Base-by-base conservation (phyloP, 2,888 invertebrate genomes). In the Stratiomys singularior region DNA sequence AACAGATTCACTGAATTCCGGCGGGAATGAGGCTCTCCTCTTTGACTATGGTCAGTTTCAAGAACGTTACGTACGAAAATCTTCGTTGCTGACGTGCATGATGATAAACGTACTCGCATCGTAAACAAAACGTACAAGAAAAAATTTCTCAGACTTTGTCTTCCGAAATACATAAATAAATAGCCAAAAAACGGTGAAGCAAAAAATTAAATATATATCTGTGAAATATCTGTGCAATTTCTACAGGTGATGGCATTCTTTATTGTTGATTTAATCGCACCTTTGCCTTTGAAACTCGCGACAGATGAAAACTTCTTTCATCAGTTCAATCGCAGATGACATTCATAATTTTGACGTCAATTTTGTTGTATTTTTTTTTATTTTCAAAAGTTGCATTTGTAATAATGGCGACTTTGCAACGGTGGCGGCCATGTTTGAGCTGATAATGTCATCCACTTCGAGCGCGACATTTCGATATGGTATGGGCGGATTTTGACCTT, bases 1-100 rank as follows among this genome's bases (percentile, higher is more conserved):
- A 37, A 37, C 37, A 37, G 9, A 37, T 37, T 37, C 37, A 60
- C 21, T 5, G 23, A 18, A 64, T 30, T 1, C 28, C 30, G 28
- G 64, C 28, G 64, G 64, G 64, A 64, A 30, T 23, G 30, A 37
- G 37, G 3, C 37, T 37, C 60, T 0, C 30, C 1, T 64, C 64
- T 64, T 64, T 64, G 64, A 64, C 64, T 30, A 18, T 64, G 64
- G 64, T 64, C 64, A 64, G 64, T 64, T 64, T 64, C 13, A 30
- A 64, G 60, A 23, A 60, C 60, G 25, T 60, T 60, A 60, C 60
- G 25, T 25, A 1, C 18, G 60, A 25, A 60, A 60, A 60, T 11
- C 37, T 21, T 60, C 15, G 52, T 2, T 52, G 52, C 52, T 52
- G 52, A 52, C 52, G 52, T 18, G 15, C 15, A 52, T 13, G 52